phyloP scores from a whole-genome alignment of 2,797 vertebrate genomes.

The Pangasius mekongensis region DNA sequence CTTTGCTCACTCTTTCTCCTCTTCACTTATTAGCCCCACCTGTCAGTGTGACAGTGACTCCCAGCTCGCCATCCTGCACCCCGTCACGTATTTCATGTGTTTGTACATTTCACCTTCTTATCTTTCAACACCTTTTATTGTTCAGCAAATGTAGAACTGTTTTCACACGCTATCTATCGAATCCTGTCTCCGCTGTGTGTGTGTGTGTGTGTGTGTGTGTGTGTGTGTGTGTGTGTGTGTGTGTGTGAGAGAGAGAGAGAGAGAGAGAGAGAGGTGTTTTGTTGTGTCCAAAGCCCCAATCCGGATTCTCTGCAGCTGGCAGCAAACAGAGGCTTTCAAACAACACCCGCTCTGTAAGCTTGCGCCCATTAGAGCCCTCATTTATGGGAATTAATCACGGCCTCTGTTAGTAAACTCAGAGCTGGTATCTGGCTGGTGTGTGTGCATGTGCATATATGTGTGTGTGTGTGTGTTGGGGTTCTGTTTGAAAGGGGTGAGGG shows the following conservation, averaged over 20 bases:
- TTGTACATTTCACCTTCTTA: neutral
- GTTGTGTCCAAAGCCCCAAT: conserved; percentile 10
- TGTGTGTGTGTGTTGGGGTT: conserved; percentile 22
- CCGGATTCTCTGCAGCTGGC: conserved; percentile 27
- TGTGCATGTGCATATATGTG: conserved; percentile 44
- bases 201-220: neutral
- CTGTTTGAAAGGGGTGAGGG: conserved; percentile 69
- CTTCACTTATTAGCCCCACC: conserved; percentile 40
- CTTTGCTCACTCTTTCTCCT: neutral
- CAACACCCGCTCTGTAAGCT: conserved; percentile 37
- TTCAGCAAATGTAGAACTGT: neutral
- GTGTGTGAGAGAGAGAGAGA: neutral
- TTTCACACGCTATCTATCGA: conserved; percentile 20
- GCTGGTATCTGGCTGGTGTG: conserved; percentile 45
- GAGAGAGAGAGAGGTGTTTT: neutral
- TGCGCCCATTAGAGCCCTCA: conserved; percentile 27
- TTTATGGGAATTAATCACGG: conserved; percentile 38
- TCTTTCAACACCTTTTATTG: conserved; percentile 9
- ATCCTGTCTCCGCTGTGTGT: conserved; percentile 2
- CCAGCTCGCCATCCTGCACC: neutral
- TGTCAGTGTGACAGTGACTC: conserved; percentile 15
- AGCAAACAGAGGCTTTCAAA: conserved; percentile 41
- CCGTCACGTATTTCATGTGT: conserved; percentile 3
- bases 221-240: neutral
- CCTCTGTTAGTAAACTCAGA: conserved; percentile 34